phyloP scores from a whole-genome alignment of 2,113 vertebrate genomes.

The Aegotheles bennettii region DNA sequence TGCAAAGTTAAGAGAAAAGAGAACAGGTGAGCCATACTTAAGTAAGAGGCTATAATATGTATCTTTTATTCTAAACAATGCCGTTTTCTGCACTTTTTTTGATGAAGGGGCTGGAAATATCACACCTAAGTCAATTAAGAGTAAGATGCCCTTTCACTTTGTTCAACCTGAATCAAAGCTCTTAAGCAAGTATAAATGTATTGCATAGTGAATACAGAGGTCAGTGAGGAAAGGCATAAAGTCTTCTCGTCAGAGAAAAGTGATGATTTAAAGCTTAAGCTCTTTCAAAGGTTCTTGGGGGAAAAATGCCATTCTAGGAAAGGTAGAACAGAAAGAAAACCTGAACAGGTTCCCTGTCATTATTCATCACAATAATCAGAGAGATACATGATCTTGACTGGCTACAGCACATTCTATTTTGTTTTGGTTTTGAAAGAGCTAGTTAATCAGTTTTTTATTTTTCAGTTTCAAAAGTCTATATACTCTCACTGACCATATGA shows the following conservation, averaged over 20 bases:
- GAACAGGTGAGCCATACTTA: not conserved
- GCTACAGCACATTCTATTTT: not conserved
- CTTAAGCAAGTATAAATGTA: conserved; percentile 38
- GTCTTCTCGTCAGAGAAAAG: conserved; percentile 46
- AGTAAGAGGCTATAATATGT: not conserved
- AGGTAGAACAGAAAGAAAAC: conserved; percentile 17
- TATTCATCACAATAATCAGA: conserved; percentile 10
- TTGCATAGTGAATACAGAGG: conserved; percentile 27
- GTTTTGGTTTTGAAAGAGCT: not conserved
- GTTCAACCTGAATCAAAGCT: conserved; percentile 48
- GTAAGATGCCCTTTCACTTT: conserved; percentile 30
- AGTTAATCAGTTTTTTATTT: not conserved
- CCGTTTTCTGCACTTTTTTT: not conserved
- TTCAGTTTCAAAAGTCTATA: not conserved
- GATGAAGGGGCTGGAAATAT: conserved; percentile 53
- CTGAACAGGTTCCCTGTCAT: not conserved
- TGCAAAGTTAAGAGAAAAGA: not conserved
- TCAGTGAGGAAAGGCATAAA: conserved; percentile 34
- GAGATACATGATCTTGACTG: not conserved
- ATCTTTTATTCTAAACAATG: conserved; percentile 37
- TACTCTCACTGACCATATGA: not conserved
- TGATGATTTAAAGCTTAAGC: conserved; percentile 47
- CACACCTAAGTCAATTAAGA: conserved; percentile 67
- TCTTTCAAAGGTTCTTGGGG: conserved; percentile 17
- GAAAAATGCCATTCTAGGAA: not conserved